These are phyloP conservation scores for rat (Rattus norvegicus) DNA, from an alignment of 2,113 vertebrate genomes.

Conservation along the genomic window DNA sequence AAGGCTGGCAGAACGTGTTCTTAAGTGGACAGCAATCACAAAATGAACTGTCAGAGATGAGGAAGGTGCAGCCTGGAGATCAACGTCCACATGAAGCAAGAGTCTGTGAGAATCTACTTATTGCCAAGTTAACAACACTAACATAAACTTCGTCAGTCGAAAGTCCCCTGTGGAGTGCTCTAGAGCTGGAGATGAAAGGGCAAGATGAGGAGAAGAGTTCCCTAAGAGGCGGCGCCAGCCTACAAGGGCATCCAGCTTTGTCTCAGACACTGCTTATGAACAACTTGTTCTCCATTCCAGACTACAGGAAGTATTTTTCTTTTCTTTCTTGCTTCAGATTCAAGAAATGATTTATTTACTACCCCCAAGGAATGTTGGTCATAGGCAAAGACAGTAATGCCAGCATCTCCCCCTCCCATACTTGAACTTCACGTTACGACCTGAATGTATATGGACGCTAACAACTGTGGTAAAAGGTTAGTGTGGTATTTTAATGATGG, in stretches of 20 bases:
- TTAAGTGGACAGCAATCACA: background rate
- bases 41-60: background rate
- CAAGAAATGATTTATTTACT: background rate
- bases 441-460: background rate
- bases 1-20: background rate
- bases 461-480: background rate
- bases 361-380: background rate
- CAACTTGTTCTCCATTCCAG: background rate
- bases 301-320: background rate
- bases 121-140: background rate
- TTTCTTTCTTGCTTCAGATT: constrained; percentile 7
- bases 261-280: background rate
- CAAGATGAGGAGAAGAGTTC: background rate
- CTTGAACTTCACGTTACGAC: background rate
- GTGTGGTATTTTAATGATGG: background rate
- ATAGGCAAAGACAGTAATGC: background rate
- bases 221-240: background rate
- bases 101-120: background rate
- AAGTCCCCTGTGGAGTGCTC: background rate
- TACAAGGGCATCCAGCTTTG: background rate
- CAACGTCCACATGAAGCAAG: background rate
- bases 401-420: background rate
- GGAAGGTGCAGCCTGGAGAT: background rate
- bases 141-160: background rate
- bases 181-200: background rate